Base-by-base conservation (phyloP, 1,140 invertebrate genomes). In the Pachyrhynchus sulphureomaculatus region DNA sequence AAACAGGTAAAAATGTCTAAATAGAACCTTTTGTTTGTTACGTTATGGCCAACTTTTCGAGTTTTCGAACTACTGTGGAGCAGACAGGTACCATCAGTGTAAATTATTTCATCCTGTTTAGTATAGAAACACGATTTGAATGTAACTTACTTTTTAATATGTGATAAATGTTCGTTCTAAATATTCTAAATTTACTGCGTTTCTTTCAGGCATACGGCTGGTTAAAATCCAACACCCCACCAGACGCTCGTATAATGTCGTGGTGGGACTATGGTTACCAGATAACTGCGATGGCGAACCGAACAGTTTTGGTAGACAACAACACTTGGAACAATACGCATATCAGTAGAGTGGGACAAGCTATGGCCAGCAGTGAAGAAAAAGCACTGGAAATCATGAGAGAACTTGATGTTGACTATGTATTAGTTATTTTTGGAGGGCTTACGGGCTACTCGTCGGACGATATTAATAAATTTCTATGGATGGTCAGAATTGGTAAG, bases 251-350 rank as follows among this genome's bases (percentile, higher is more conserved):
- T 79, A 88, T 99, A 33, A 99, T 99, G 96, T 97, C 94, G 1
- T 98, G 96, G 96, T 99, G 96, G 96, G 96, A 99, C 87, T 99
- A 99, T 79, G 96, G 96, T 4, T 99, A 99, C 80, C 96, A 99
- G 80, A 98, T 99, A 80, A 98, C 96, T 17, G 95, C 95, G 10
- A 98, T 99, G 95, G 96, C 95, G 3, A 99, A 99, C 84, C 83
- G 96, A 37, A 98, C 96, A 3, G 96, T 98, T 66, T 81, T 99
- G 67, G 96, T 99, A n/a, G 96, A 99, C 77, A 99, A 99, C 78
- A 99, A 99, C 74, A 99, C 96, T 6, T 99, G 96, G 96, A 98
- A 99, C 79, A 99, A 99, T 78, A 98, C 96, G 5, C 96, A 99
- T 76, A 99, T 99, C 73, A 73, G 71, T 62, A 81, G 94, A 57